Percentiles rank a stretch among this genome's conserved stretches.
phyloP scores from a whole-genome alignment of 2,113 vertebrate species.

The Kryptolebias marmoratus region DNA sequence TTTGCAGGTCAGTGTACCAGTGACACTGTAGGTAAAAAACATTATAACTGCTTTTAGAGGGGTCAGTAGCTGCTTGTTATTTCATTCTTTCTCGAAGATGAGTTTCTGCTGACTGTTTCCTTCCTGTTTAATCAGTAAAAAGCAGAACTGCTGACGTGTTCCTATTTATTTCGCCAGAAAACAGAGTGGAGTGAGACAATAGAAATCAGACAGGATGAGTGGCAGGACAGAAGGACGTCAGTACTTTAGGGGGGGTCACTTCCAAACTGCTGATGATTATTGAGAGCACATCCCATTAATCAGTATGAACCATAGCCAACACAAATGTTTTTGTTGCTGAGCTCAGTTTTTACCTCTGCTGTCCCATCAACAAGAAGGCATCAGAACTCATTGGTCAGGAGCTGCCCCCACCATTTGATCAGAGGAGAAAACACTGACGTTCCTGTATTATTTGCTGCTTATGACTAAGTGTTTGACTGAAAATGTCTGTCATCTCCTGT shows the following conservation, averaged over 20 bases:
- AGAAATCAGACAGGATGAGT: slow-evolving; percentile 55
- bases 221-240: slow-evolving; percentile 7
- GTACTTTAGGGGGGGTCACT: slow-evolving; percentile 10
- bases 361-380: neutral
- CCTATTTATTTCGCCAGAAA: slow-evolving; percentile 57
- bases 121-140: slow-evolving; percentile 67
- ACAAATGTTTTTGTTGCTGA: slow-evolving; percentile 51
- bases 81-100: slow-evolving; percentile 45
- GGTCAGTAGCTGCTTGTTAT: slow-evolving; percentile 48
- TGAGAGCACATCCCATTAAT: slow-evolving; percentile 28
- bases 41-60: neutral
- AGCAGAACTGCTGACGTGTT: slow-evolving; percentile 71
- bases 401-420: neutral
- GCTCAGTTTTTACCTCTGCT: neutral
- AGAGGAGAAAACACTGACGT: neutral
- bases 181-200: slow-evolving; percentile 26
- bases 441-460: neutral
- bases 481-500: neutral
- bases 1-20: neutral
- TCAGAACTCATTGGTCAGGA: neutral
- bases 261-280: slow-evolving; percentile 65
- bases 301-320: slow-evolving; percentile 48
- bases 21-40: neutral
- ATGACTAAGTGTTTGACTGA: neutral
- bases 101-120: slow-evolving; percentile 75